Base-by-base conservation (phyloP, 2,113 vertebrate species). In the Prochilodus magdalenae region DNA sequence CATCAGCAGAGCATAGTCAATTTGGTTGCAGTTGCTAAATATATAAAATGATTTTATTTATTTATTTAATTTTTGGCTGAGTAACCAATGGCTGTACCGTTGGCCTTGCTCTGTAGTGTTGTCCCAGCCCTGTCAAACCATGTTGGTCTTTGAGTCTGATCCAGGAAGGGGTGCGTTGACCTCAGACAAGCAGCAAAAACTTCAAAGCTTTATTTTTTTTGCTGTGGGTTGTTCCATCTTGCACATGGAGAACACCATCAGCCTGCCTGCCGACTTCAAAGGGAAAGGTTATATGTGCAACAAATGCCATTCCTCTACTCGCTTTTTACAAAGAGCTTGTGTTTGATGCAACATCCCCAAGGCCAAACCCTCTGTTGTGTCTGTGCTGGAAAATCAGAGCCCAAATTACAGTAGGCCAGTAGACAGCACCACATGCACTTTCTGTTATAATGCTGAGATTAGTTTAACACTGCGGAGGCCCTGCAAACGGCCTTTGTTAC, bases 211-310 rank as follows among this genome's bases (percentile, higher is more conserved):
- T 60, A 67, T 82, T 72, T 49, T 75, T 69, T 70, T 67, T 78
- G 30, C 73, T 53, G 49, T 80, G 77, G 63, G 55, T 74, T 78
- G 53, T 77, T 79, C 62, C 36, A 49, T 82, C 62, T 63, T 77
- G 59, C 71, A 63, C 27, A 22, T 22, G 51, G 78, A 47, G 73
- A 84, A 81, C 62, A 8, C 66, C 63, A 81, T 80, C 83, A 73
- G 71, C 44, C 73, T 75, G 60, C 44, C 70, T 71, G 73, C 66
- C 60, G 36, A 80, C 85, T 85, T 88, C 87, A 88, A 88, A 88
- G 83, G 75, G 30, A 83, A 82, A 83, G 78, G 80, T 85, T 88
- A 83, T 63, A 79, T 76, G 72, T 82, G 75, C 75, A 84, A 51
- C 73, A 74, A 80, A 60, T 62, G 73, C 36, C 44, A 44, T 76